These are phyloP conservation scores for Lutjanus argentimaculatus DNA, from an alignment of 2,797 vertebrate species.

Conservation along the genomic window DNA sequence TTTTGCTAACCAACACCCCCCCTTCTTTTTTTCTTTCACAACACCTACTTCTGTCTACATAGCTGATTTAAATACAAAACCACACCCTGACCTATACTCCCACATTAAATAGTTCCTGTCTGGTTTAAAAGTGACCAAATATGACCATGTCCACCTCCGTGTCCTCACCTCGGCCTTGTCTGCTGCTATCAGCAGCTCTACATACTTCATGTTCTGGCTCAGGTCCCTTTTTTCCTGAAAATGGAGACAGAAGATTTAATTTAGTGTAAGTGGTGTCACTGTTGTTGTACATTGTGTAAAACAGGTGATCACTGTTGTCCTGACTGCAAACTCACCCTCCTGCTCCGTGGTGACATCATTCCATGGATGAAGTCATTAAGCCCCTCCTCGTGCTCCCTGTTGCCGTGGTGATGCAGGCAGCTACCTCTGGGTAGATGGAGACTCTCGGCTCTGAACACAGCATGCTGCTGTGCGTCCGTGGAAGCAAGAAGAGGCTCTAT, in stretches of 20 bases:
- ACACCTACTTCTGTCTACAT: background rate
- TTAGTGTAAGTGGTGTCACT: no score
- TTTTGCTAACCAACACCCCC: no score
- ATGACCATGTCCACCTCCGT: background rate
- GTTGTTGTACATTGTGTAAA: background rate
- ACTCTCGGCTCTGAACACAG: slow-evolving; percentile 90
- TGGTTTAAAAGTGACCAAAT: slow-evolving; percentile 8
- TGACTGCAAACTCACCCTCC: slow-evolving; percentile 74
- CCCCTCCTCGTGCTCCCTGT: slow-evolving; percentile 43
- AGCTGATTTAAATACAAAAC: background rate
- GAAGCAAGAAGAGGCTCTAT: slow-evolving; percentile 89
- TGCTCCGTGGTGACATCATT: slow-evolving; percentile 64
- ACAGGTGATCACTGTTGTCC: background rate
- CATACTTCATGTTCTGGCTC: slow-evolving; percentile 90
- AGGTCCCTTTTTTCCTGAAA: slow-evolving; percentile 91
- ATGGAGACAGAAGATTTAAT: slow-evolving; percentile 15
- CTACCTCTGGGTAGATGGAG: slow-evolving; percentile 85
- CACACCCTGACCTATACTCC: background rate
- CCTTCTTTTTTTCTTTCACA: no score
- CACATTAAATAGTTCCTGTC: background rate
- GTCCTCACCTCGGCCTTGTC: slow-evolving; percentile 94
- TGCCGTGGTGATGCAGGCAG: slow-evolving; percentile 85
- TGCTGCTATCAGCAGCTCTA: slow-evolving; percentile 95
- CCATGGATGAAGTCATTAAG: slow-evolving; percentile 79
- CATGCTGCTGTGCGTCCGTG: slow-evolving; percentile 82